phyloP scores from a whole-genome alignment of 2,888 invertebrate genomes.

The Antheraea assamensis region DNA sequence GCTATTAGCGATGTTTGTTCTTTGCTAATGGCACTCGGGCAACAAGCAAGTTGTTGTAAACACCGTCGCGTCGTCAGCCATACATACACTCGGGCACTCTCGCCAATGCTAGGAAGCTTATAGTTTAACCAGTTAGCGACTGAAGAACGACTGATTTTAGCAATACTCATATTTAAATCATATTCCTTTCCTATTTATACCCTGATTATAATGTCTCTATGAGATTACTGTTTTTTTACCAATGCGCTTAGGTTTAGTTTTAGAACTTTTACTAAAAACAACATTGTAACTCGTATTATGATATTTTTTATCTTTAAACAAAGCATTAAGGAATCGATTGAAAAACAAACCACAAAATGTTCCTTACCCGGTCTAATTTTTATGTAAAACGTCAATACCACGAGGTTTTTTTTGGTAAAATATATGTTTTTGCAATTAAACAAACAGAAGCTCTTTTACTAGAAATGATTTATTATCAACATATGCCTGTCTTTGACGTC shows the following conservation, averaged over 20 bases:
- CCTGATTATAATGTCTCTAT: not conserved
- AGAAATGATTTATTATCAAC: not conserved
- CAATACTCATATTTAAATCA: not conserved
- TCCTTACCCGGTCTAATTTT: not conserved
- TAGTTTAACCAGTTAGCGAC: not conserved
- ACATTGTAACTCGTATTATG: not conserved
- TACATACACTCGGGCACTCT: slow-evolving; percentile 17
- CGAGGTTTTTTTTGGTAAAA: too few species aligned
- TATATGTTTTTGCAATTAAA: not conserved
- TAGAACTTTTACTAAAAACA: not conserved
- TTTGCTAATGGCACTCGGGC: slow-evolving; percentile 40
- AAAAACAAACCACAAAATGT: not conserved
- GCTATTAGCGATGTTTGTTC: slow-evolving; percentile 48
- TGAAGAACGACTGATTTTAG: not conserved
- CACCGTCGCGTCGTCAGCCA: slow-evolving; percentile 23
- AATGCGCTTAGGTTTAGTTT: not conserved
- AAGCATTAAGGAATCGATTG: not conserved
- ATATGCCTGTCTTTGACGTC: too few species aligned
- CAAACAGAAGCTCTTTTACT: not conserved
- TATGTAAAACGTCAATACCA: too few species aligned
- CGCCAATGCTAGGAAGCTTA: not conserved
- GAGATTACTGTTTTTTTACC: not conserved
- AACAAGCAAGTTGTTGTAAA: slow-evolving; percentile 30
- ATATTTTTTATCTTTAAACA: not conserved
- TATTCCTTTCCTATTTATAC: not conserved